A percentile compares a stretch with the other conserved stretches of the same genome.
Conservation (phyloP, 2,797 vertebrate genomes). For the Xenops minutus region DNA sequence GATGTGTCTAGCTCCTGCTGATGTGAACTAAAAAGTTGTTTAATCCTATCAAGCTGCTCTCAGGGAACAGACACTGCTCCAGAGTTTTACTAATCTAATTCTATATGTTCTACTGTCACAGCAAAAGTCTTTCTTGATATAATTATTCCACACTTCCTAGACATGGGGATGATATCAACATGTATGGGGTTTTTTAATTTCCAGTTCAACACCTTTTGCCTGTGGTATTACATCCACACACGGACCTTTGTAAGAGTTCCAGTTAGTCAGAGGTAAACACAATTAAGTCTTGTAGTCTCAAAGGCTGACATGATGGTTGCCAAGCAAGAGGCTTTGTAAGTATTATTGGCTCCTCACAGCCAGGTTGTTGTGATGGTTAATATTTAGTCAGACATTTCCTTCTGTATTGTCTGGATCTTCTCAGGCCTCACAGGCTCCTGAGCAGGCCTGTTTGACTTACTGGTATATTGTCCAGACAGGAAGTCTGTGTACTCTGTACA, state of each 20-base stretch:
- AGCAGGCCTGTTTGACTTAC: background rate
- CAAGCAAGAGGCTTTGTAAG: background rate
- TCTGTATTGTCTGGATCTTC: background rate
- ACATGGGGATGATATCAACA: background rate
- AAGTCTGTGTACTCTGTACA: background rate
- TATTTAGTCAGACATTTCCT: background rate
- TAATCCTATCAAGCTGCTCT: background rate
- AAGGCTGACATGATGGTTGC: background rate
- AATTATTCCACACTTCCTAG: background rate
- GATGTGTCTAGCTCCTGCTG: background rate
- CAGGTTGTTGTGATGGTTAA: background rate
- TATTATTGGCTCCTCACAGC: background rate
- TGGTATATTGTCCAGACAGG: background rate
- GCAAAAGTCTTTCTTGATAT: background rate
- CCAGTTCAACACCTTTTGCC: background rate
- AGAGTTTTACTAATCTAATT: background rate
- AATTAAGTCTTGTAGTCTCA: background rate
- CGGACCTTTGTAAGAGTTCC: background rate
- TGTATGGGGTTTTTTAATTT: background rate
- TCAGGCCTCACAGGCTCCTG: background rate
- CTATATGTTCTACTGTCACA: background rate
- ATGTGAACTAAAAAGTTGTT: background rate
- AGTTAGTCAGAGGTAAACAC: background rate
- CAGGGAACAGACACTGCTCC: background rate
- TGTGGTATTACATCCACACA: background rate